Evolutionary conservation across 2,888 invertebrate species (phyloP).

Genomic region (Dilophus febrilis): DNA sequence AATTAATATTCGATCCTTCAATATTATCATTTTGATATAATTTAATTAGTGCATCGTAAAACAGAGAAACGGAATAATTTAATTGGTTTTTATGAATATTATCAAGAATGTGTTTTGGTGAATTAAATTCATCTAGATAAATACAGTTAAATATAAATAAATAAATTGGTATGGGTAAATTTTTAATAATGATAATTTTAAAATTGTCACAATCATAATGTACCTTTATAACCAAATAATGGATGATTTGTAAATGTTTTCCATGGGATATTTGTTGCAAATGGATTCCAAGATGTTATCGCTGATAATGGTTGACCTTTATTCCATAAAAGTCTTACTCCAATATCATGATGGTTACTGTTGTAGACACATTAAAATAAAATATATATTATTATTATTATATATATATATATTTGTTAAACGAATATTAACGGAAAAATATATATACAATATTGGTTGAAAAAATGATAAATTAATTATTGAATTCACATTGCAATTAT

Average conservation of each 20-base stretch:
- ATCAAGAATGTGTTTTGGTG: slow-evolving; percentile 9
- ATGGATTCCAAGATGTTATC: slow-evolving; percentile 71
- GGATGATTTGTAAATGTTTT: slow-evolving; percentile 68
- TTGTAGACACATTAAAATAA: no score
- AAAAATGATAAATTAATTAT: no score
- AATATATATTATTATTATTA: no score
- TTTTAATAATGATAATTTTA: background rate
- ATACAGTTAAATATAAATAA: slow-evolving; percentile 6
- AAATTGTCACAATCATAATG: no score
- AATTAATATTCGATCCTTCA: slow-evolving; percentile 8
- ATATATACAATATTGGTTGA: no score
- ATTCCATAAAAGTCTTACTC: slow-evolving; percentile 64
- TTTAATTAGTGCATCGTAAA: slow-evolving; percentile 17
- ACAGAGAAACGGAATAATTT: slow-evolving; percentile 17
- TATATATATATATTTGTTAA: no score
- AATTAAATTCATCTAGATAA: slow-evolving; percentile 5
- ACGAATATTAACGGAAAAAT: no score
- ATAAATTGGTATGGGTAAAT: no score
- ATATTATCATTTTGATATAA: slow-evolving; percentile 15
- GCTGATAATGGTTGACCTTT: slow-evolving; percentile 48
- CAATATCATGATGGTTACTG: slow-evolving; percentile 55
- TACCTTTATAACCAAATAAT: slow-evolving; percentile 55
- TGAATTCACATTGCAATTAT: no score
- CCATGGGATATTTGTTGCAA: slow-evolving; percentile 61
- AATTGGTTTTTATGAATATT: slow-evolving; percentile 11